Evolutionary conservation across 2,797 vertebrate genomes (phyloP).

Genomic region (Pipistrellus pipistrellus): DNA sequence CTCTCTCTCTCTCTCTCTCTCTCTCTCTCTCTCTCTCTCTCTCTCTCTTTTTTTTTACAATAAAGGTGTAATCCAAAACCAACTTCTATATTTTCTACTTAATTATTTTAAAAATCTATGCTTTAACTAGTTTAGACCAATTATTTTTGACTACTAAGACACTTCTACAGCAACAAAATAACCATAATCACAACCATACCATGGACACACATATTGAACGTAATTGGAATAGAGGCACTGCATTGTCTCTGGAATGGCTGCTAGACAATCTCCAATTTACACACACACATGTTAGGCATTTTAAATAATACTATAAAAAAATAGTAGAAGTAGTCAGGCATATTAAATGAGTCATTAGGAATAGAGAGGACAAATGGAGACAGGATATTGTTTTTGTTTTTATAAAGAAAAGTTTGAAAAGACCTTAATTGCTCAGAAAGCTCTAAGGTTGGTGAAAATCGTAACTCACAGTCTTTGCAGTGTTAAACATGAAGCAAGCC

Average conservation of each 20-base stretch:
- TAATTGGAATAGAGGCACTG: neutral
- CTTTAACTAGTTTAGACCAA: neutral
- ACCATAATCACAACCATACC: neutral
- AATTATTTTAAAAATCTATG: neutral
- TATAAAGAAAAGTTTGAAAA: neutral
- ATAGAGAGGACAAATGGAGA: neutral
- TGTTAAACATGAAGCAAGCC: neutral
- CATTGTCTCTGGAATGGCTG: neutral
- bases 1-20: neutral
- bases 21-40: neutral
- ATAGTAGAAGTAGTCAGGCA: neutral
- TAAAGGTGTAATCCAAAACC: neutral
- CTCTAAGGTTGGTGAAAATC: neutral
- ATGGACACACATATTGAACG: no score
- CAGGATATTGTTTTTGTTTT: neutral
- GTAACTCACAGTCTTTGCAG: neutral
- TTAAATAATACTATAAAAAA: neutral
- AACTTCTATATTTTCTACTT: neutral
- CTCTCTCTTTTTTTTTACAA: neutral
- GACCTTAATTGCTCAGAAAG: neutral
- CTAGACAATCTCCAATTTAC: neutral
- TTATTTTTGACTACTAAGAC: neutral
- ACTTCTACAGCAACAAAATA: neutral
- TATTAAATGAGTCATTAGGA: neutral
- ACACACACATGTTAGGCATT: neutral